A percentile compares a stretch with the other conserved stretches of the same genome.
phyloP scores from a whole-genome alignment of 2,797 vertebrate species.

The Xiphorhynchus erythropygius region DNA sequence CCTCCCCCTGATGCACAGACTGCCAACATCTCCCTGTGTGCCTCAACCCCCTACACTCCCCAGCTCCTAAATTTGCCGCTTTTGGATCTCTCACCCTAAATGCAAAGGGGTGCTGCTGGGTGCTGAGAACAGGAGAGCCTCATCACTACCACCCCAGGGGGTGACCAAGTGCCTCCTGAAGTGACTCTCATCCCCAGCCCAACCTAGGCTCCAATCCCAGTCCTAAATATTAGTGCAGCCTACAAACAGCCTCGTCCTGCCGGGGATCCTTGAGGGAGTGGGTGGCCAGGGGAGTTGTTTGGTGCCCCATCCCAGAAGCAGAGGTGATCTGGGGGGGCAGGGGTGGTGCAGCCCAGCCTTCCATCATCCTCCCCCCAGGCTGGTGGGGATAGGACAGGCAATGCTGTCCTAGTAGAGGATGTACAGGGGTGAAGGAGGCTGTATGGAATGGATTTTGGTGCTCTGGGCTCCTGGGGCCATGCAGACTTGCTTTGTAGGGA shows the following conservation, averaged over 20 bases:
- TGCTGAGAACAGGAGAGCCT: background rate
- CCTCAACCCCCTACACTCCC: background rate
- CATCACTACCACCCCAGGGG: background rate
- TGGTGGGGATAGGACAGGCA: background rate
- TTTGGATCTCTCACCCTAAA: background rate
- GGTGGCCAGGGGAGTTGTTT: background rate
- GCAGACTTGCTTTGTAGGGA: background rate
- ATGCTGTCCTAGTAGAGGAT: background rate
- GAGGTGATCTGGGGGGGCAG: background rate
- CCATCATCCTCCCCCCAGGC: background rate
- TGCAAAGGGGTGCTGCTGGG: background rate
- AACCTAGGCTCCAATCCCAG: background rate
- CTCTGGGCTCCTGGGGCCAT: background rate
- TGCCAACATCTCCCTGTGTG: background rate
- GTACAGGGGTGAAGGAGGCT: background rate
- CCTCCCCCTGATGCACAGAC: background rate
- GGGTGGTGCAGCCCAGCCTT: background rate
- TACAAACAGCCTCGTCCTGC: conserved; percentile 7
- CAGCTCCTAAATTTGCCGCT: background rate
- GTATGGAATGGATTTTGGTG: background rate
- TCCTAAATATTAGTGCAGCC: conserved; percentile 22
- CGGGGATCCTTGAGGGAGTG: accelerated
- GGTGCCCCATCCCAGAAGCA: background rate
- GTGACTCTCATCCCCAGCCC: background rate
- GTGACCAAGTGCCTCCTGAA: background rate